A percentile compares a stretch with the other conserved stretches of the same genome.
Evolutionary conservation across 2,113 vertebrate species (phyloP).

Genomic region (Turdus rufiventris): DNA sequence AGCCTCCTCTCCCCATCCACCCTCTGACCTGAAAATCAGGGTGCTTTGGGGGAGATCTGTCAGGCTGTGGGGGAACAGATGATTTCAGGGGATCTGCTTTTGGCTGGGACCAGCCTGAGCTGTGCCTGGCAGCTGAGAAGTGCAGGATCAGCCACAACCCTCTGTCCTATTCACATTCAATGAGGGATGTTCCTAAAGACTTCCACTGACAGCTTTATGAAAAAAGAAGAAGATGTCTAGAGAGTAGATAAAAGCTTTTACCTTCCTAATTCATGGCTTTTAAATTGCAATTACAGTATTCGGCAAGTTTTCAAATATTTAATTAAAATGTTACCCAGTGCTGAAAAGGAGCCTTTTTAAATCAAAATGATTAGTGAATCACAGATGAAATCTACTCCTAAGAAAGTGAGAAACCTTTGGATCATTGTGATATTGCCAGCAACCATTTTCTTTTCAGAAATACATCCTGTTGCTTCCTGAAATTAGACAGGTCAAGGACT

Average conservation of each 20-base stretch:
- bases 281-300: background rate
- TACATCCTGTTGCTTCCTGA: background rate
- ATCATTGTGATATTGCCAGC: background rate
- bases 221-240: background rate
- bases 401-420: background rate
- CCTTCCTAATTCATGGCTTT: conserved; percentile 24
- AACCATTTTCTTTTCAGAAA: background rate
- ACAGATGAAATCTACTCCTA: background rate
- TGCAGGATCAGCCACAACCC: background rate
- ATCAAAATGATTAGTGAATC: conserved; percentile 7
- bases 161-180: background rate
- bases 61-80: background rate
- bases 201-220: background rate
- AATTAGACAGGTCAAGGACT: background rate
- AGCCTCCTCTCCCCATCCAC: background rate
- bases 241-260: conserved; percentile 38
- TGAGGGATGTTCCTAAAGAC: background rate
- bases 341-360: background rate
- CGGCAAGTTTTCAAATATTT: conserved; percentile 5
- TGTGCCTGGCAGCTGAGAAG: background rate
- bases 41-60: background rate
- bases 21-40: rapidly evolving
- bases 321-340: background rate
- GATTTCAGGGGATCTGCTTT: background rate
- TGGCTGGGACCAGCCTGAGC: background rate